A percentile compares a stretch with the other conserved stretches of the same genome.
Evolutionary conservation across 2,113 vertebrate species (phyloP).

Genomic region (Microcebus ravelobensis): DNA sequence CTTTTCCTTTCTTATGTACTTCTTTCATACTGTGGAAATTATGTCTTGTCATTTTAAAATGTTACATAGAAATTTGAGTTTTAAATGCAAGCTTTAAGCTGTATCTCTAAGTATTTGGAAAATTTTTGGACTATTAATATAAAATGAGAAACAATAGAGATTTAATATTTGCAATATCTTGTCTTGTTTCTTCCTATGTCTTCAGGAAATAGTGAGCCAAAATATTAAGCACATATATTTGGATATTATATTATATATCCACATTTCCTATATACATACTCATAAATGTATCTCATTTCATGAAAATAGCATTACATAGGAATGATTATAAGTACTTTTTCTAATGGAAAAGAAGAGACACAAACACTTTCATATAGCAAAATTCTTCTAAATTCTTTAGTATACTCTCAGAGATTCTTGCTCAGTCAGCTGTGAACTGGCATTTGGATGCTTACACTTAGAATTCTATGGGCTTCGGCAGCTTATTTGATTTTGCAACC

Average conservation of each 20-base stretch:
- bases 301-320: not conserved
- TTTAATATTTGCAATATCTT: slow-evolving; percentile 9
- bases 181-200: not conserved
- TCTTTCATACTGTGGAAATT: not conserved
- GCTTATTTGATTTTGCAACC: slow-evolving; percentile 15
- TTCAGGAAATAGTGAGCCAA: not conserved
- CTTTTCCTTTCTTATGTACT: not conserved
- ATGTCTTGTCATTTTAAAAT: not conserved
- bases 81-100: not conserved
- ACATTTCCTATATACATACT: not conserved
- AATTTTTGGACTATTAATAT: not conserved
- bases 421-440: not conserved
- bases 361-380: not conserved
- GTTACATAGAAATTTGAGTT: not conserved
- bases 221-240: slow-evolving; percentile 40
- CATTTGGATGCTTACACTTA: not conserved
- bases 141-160: not conserved
- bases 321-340: not conserved
- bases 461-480: not conserved
- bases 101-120: not conserved
- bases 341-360: not conserved
- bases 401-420: not conserved
- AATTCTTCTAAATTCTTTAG: slow-evolving; percentile 11
- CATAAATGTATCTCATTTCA: not conserved
- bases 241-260: not conserved